phyloP scores from a whole-genome alignment of 2,797 vertebrate genomes.

The Morus bassanus region DNA sequence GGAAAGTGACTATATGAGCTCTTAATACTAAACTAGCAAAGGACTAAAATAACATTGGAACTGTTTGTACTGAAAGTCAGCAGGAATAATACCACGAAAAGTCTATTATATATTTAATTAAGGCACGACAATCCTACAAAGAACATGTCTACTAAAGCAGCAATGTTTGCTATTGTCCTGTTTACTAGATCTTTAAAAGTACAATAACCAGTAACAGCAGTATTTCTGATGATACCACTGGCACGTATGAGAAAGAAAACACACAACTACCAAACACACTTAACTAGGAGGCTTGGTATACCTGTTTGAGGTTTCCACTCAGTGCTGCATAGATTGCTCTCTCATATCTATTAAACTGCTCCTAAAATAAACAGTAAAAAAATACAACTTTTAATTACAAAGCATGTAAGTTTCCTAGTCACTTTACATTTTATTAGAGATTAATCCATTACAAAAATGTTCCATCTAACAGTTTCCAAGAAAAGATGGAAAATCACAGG shows the following conservation, averaged over 20 bases:
- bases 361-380: slow-evolving; percentile 76
- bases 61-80: neutral
- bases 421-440: neutral
- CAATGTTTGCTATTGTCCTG: neutral
- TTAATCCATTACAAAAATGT: neutral
- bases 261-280: neutral
- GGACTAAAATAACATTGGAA: neutral
- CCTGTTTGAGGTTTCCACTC: slow-evolving; percentile 95
- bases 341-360: slow-evolving; percentile 91
- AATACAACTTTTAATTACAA: neutral
- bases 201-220: neutral
- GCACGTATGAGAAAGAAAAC: neutral
- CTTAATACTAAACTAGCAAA: neutral
- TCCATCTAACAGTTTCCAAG: neutral
- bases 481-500: neutral
- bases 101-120: neutral
- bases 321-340: slow-evolving; percentile 92
- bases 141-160: neutral
- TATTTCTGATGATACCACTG: neutral
- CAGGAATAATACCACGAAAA: neutral
- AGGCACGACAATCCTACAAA: neutral
- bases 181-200: neutral
- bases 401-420: neutral
- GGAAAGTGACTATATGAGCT: neutral
- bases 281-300: slow-evolving; percentile 50